phyloP scores from a whole-genome alignment of 2,797 vertebrate species.

The Nannoperca australis region DNA sequence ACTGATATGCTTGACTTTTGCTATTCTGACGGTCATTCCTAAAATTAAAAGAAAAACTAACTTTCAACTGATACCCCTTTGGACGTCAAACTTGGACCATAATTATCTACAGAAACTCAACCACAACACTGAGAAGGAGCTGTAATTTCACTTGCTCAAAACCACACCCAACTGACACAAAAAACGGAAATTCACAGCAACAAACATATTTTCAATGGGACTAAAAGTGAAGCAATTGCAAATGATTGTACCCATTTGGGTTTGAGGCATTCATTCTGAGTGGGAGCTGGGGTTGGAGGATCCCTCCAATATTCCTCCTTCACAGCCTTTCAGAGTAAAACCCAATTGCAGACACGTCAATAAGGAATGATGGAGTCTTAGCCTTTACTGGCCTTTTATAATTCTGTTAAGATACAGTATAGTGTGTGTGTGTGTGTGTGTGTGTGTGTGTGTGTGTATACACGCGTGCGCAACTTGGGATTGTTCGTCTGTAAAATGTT shows the following conservation, averaged over 20 bases:
- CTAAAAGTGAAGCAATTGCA: conserved; percentile 14
- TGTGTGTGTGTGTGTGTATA: background rate
- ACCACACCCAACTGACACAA: conserved; percentile 39
- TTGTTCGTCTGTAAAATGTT: conserved; percentile 16
- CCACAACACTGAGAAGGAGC: conserved; percentile 38
- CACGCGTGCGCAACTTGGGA: conserved; percentile 5
- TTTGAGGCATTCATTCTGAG: conserved; percentile 30
- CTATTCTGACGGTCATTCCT: conserved; percentile 6
- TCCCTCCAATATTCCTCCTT: conserved; percentile 1
- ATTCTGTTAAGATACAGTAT: conserved; percentile 11
- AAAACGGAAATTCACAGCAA: conserved; percentile 45
- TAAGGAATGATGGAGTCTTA: conserved; percentile 39
- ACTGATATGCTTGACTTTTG: conserved; percentile 28
- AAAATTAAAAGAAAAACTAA: conserved; percentile 14
- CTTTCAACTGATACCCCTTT: conserved; percentile 22
- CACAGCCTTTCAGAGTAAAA: conserved; percentile 27
- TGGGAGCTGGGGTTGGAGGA: conserved; percentile 2
- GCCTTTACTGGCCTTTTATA: conserved; percentile 12
- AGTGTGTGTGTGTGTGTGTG: background rate
- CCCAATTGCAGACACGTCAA: conserved; percentile 12
- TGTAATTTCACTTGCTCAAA: conserved; percentile 52
- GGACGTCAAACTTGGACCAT: conserved; percentile 27
- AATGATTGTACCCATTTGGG: conserved; percentile 27
- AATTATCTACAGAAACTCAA: conserved; percentile 28
- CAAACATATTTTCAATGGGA: conserved; percentile 42